Evolutionary conservation across 2,888 invertebrate genomes (phyloP), one percentile per base, ranked within the genome.

Genomic region (Hyalella azteca): DNA sequence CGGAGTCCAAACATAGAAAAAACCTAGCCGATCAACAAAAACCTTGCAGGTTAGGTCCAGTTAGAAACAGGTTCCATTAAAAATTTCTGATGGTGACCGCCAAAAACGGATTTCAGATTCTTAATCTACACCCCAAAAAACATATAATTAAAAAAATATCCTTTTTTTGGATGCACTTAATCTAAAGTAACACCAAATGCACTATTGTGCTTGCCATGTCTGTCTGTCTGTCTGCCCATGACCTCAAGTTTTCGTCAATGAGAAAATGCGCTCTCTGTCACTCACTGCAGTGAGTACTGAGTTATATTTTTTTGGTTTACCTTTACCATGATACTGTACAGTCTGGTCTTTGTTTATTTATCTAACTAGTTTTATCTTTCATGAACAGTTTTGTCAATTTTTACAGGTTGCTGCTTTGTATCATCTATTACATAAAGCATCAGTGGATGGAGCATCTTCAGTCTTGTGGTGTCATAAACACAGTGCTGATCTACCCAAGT

Each of bases 391-490:
- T 15, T 49, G 15, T 13, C 4, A 49, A 49, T 40, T 50, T 48
- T 59, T 41, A 0, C 98, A 96, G 96, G 94, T 98, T 13, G 96
- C 97, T 11, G 95, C 98, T 87, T 89, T 99, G 3, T 98, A 99
- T 90, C 97, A 99, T 87, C 97, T 99, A 92, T 89, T 99, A 66
- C 93, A 96, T 0, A 98, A 99, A 89, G 94, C 98, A 1, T 92
- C 93, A 77, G 94, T 98, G 0, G 96, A 96, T 88, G 91, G 98
- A 49, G 98, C 98, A 0, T 93, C 94, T 50, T 96, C 66, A 99
- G 1, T 89, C 3, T 36, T 99, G 15, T 99, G 99, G 99, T 99
- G 98, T 88, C 99, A 99, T 88, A 99, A 98, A 86, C 91, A 98
- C 92, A 95, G 96, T 50, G 79, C 83, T 22, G 83, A 83, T n/a